Percentiles rank a stretch among this genome's conserved stretches.
These are phyloP conservation scores for Chorisops tibialis DNA, from an alignment of 2,888 invertebrate genomes.

Conservation along the genomic window DNA sequence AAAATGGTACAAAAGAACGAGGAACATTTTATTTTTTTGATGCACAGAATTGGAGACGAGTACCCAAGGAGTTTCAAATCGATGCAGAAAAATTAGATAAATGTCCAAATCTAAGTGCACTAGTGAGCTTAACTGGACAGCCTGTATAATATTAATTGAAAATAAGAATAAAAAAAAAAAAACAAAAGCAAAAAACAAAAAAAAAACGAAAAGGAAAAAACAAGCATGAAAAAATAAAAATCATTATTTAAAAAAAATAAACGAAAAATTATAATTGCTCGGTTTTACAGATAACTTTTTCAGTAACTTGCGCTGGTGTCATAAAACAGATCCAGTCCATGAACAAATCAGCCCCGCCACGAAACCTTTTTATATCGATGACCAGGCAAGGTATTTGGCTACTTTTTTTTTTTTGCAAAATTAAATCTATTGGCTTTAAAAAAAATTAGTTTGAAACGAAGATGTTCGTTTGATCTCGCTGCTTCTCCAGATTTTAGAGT, in stretches of 20 bases:
- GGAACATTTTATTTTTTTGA: conserved; percentile 99
- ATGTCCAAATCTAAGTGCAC: conserved; percentile 54
- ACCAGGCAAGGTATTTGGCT: too few species aligned
- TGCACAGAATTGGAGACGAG: conserved; percentile 98
- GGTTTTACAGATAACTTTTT: too few species aligned
- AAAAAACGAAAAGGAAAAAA: conserved; percentile 27
- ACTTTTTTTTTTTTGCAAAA: too few species aligned
- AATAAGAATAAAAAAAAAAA: conserved; percentile 30
- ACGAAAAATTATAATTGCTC: too few species aligned
- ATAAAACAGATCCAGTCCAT: too few species aligned
- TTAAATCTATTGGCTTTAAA: too few species aligned
- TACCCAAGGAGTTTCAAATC: conserved; percentile 97
- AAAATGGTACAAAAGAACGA: conserved; percentile 93
- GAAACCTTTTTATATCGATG: too few species aligned
- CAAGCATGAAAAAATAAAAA: conserved; percentile 26
- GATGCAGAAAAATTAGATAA: conserved; percentile 98
- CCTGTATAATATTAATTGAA: conserved; percentile 49
- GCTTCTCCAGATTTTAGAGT: too few species aligned
- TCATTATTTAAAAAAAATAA: conserved; percentile 22
- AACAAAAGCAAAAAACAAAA: conserved; percentile 29
- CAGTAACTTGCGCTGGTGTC: too few species aligned
- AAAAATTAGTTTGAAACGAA: too few species aligned
- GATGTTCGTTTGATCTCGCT: too few species aligned
- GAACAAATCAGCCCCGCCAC: too few species aligned
- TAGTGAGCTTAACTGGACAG: conserved; percentile 52